Conservation (phyloP, 2,113 vertebrate species). For the Mus spicilegus region DNA sequence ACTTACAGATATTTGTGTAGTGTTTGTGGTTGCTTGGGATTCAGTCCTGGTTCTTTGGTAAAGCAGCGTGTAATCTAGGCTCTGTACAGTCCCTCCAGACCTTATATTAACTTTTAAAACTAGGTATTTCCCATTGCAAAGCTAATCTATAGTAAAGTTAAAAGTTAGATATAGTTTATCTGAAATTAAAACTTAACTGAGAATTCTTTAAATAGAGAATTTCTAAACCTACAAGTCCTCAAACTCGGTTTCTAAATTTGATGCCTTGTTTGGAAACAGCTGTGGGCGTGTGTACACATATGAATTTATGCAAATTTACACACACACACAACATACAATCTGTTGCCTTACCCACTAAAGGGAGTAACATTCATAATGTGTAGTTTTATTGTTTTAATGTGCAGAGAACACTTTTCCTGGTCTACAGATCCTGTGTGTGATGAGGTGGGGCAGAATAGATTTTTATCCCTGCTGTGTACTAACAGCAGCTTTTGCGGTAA, state of each 20-base stretch:
- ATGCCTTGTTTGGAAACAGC: neutral
- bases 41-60: neutral
- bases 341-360: slow-evolving; percentile 37
- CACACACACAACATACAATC: neutral
- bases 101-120: neutral
- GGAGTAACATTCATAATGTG: neutral
- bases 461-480: neutral
- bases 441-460: neutral
- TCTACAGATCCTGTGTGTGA: neutral
- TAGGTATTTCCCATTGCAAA: neutral
- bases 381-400: neutral
- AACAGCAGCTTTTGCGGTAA: neutral
- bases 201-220: neutral
- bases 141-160: neutral
- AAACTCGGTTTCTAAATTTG: neutral
- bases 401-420: neutral
- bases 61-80: neutral
- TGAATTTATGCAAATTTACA: neutral
- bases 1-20: too few species aligned
- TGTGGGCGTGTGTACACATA: neutral
- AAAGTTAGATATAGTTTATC: neutral
- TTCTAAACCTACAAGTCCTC: neutral
- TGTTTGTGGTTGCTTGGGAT: neutral
- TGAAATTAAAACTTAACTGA: slow-evolving; percentile 4
- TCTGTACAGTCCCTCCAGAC: neutral